Percentiles rank a stretch among this genome's conserved stretches.
Evolutionary conservation across 1,140 invertebrate species (phyloP).

Genomic region (Hyles euphorbiae): DNA sequence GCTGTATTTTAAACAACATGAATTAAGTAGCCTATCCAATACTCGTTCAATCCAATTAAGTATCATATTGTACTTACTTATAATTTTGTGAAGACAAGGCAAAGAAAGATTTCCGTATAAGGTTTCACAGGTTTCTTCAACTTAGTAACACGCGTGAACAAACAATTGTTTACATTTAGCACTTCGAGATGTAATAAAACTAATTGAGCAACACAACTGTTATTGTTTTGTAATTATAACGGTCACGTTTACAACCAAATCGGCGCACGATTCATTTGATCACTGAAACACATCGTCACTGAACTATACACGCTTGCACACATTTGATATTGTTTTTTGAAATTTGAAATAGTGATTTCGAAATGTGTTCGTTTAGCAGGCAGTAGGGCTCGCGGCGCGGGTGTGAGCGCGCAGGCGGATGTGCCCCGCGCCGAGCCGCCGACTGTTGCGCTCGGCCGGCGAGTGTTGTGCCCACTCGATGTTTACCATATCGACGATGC

Average conservation of each 20-base stretch:
- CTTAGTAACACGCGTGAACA: constrained; percentile 14
- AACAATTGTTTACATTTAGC: constrained; percentile 7
- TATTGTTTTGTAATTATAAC: constrained; percentile 16
- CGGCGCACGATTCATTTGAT: not conserved
- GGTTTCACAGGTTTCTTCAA: constrained; percentile 24
- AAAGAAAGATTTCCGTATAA: constrained; percentile 25
- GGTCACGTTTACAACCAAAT: not conserved
- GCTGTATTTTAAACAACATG: not conserved
- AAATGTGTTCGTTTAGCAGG: constrained; percentile 8
- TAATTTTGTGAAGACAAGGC: constrained; percentile 20
- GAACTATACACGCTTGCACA: not conserved
- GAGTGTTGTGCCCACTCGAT: constrained; percentile 51
- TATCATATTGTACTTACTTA: constrained; percentile 24
- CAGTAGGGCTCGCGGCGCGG: constrained; percentile 45
- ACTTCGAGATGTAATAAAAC: constrained; percentile 11
- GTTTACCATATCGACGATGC: constrained; percentile 27
- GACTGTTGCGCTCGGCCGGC: constrained; percentile 21
- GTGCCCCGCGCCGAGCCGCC: constrained; percentile 50
- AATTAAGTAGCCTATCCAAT: too few relatives aligned
- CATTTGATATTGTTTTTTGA: not conserved
- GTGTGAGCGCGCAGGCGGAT: constrained; percentile 62
- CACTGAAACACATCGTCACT: constrained; percentile 6
- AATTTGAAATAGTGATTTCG: not conserved
- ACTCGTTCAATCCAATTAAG: constrained; percentile 28
- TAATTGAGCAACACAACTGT: constrained; percentile 17